Evolutionary conservation across 2,888 invertebrate genomes (phyloP).

Genomic region (Oligia strigilis): DNA sequence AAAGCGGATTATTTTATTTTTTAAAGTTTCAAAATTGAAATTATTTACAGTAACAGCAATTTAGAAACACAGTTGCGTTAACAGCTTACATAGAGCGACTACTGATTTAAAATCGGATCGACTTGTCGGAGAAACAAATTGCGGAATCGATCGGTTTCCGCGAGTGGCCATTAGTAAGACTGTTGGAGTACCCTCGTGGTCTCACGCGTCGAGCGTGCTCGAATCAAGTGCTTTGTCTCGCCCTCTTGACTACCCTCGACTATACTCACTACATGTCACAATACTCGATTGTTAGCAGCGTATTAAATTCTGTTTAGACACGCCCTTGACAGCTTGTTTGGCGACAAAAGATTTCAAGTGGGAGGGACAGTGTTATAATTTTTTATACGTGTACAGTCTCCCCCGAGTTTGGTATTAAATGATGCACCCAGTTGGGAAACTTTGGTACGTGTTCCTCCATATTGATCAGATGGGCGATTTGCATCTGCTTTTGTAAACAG

Average conservation of each 20-base stretch:
- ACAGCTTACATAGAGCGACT: neutral
- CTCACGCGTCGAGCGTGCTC: constrained; percentile 74
- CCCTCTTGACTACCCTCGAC: constrained; percentile 57
- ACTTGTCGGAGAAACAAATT: constrained; percentile 58
- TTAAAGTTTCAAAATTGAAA: neutral
- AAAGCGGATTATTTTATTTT: neutral
- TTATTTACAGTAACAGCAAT: neutral
- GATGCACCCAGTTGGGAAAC: constrained; percentile 25
- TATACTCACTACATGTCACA: constrained; percentile 72
- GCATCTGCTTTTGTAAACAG: constrained; percentile 34
- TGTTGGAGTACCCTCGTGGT: constrained; percentile 73
- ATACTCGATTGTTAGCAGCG: constrained; percentile 65
- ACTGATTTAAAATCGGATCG: constrained; percentile 36
- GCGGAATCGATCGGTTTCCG: constrained; percentile 69
- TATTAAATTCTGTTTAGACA: constrained; percentile 69
- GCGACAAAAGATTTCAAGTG: constrained; percentile 57
- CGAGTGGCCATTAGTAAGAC: constrained; percentile 79
- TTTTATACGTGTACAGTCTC: constrained; percentile 16
- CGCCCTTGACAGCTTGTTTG: constrained; percentile 63
- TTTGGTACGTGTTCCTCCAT: constrained; percentile 41
- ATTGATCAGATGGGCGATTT: constrained; percentile 27
- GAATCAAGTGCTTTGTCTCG: constrained; percentile 73
- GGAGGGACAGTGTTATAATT: constrained; percentile 58
- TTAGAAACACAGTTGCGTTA: neutral
- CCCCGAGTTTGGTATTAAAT: constrained; percentile 8